These are phyloP conservation scores for Leptopilina myrica DNA, from an alignment of 2,888 invertebrate species.

Conservation along the genomic window DNA sequence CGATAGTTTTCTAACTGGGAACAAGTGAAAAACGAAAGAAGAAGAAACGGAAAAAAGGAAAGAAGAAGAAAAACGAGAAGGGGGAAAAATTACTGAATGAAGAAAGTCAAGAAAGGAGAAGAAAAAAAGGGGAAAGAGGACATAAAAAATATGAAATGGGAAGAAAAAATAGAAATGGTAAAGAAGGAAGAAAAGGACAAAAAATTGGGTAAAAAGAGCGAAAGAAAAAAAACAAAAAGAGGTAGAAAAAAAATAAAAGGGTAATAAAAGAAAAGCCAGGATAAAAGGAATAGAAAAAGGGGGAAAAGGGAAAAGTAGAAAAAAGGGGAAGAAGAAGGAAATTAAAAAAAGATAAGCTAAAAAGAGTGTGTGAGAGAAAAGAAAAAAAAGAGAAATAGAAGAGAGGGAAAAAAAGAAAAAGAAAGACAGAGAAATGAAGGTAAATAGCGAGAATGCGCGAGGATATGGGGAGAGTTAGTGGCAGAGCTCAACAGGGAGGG, in stretches of 20 bases:
- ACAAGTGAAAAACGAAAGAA: conserved; percentile 40
- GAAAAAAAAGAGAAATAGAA: conserved; percentile 41
- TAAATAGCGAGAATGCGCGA: conserved; percentile 45
- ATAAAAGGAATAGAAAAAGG: no score
- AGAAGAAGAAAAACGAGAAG: no score
- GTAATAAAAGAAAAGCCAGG: no score
- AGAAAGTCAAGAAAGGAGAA: no score
- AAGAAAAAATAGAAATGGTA: conserved; percentile 43
- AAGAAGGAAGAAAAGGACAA: no score
- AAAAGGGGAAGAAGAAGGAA: conserved; percentile 31
- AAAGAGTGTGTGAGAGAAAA: background rate
- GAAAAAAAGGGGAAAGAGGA: conserved; percentile 36
- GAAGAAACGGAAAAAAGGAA: background rate
- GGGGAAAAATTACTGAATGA: conserved; percentile 39
- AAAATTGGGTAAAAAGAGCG: no score
- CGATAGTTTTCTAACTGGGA: conserved; percentile 64
- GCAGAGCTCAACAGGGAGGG: conserved; percentile 53
- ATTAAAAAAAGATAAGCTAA: conserved; percentile 21
- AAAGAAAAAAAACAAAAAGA: no score
- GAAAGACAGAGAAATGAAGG: conserved; percentile 50
- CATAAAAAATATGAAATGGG: no score
- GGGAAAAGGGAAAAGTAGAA: no score
- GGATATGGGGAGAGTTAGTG: conserved; percentile 53
- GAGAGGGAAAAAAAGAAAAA: conserved; percentile 23
- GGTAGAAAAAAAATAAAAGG: no score